Evolutionary conservation across 2,888 invertebrate species (phyloP).

Genomic region (Atherix ibis): DNA sequence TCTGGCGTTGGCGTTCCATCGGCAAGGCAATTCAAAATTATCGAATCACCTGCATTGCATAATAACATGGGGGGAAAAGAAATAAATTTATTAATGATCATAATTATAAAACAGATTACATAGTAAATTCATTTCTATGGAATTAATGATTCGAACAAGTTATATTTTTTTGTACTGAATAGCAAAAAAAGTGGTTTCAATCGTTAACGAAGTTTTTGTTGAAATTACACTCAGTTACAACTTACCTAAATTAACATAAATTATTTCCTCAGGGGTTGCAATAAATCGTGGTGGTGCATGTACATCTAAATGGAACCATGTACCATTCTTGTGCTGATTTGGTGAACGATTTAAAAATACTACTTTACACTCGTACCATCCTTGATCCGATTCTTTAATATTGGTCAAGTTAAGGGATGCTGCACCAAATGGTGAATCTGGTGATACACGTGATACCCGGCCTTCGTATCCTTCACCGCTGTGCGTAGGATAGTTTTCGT

Average conservation of each 20-base stretch:
- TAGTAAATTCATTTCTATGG: no score
- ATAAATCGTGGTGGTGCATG: conserved; percentile 92
- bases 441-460: conserved; percentile 74
- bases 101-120: no score
- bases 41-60: conserved; percentile 77
- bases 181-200: not conserved
- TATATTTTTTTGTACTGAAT: not conserved
- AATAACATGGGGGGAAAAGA: no score
- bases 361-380: conserved; percentile 94
- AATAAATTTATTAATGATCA: not conserved
- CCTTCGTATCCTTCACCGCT: conserved; percentile 90
- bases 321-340: conserved; percentile 84
- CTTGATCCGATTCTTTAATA: conserved; percentile 84
- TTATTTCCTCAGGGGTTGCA: conserved; percentile 88
- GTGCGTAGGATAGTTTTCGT: conserved; percentile 94
- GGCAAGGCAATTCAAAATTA: conserved; percentile 91
- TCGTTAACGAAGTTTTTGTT: not conserved
- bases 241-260: conserved; percentile 80
- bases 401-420: conserved; percentile 92
- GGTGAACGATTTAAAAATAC: conserved; percentile 90
- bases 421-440: conserved; percentile 75
- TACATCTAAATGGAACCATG: conserved; percentile 96
- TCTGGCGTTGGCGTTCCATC: conserved; percentile 92
- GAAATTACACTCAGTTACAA: not conserved
- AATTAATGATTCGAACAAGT: no score